These are phyloP conservation scores for Agonopterix subpropinquella DNA, from an alignment of 2,888 invertebrate genomes.

Conservation along the genomic window DNA sequence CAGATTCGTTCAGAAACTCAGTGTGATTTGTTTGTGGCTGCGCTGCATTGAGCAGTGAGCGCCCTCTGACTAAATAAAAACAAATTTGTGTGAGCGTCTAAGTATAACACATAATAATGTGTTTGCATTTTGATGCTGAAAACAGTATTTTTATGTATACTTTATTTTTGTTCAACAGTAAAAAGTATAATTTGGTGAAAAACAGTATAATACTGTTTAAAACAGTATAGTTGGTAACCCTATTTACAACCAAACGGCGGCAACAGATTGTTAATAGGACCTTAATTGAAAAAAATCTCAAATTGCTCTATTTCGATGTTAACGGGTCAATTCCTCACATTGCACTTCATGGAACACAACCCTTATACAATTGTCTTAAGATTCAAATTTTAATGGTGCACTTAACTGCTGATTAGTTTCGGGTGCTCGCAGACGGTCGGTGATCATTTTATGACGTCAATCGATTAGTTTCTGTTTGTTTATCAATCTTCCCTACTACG, in stretches of 20 bases:
- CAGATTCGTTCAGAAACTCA: too few relatives aligned
- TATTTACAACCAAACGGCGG: background rate
- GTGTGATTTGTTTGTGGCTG: too few relatives aligned
- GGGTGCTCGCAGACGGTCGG: background rate
- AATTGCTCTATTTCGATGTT: conserved; percentile 2
- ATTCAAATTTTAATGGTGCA: background rate
- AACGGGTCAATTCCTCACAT: conserved; percentile 1
- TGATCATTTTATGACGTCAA: conserved; percentile 20
- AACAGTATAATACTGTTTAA: too few relatives aligned
- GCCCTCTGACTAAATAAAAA: too few relatives aligned
- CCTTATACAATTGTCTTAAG: background rate
- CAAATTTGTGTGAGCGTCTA: too few relatives aligned
- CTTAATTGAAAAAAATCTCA: conserved; percentile 13
- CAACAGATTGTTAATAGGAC: conserved; percentile 19
- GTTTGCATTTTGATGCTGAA: too few relatives aligned
- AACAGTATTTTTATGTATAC: too few relatives aligned
- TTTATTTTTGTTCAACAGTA: too few relatives aligned
- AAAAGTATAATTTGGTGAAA: too few relatives aligned
- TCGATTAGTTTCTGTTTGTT: conserved; percentile 22
- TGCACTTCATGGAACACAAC: background rate
- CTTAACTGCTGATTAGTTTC: background rate
- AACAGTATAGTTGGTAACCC: too few relatives aligned
- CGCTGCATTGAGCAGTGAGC: too few relatives aligned
- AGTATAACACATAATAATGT: too few relatives aligned
- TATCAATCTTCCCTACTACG: background rate